Evolutionary conservation across 1,140 invertebrate genomes (phyloP), one percentile per base, ranked within the genome.

Genomic region (Kradibia gibbosae): DNA sequence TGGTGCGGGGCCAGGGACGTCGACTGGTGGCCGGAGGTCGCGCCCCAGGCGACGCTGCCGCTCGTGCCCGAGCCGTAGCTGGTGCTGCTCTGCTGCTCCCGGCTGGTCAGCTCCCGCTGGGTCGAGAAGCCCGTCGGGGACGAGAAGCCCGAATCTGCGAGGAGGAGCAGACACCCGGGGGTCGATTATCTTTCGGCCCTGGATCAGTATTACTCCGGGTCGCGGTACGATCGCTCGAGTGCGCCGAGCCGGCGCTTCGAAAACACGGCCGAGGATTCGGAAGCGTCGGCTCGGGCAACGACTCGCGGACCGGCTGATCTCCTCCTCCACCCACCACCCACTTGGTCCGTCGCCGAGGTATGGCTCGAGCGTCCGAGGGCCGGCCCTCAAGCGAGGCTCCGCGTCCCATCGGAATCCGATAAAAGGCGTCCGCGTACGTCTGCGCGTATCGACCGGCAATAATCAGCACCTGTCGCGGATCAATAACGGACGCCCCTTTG

Each of bases 91-190:
- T 45, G 3, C 5, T 57, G 50, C 0, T 13, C 90, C 77, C 83
- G 88, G 83, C 87, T 88, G 57, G 87, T 89, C 80, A 89, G 85
- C 83, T 86, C 86, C 55, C 85, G 86, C 82, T 87, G 87, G 53
- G 89, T 90, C 60, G 90, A 90, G 83, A 86, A 90, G 78, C 88
- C 88, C 82, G 86, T 1, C 53, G 80, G 88, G 81, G 88, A 67
- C 17, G 62, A n/a, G n/a, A n/a, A 89, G 84, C 89, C 91, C 70
- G 70, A 42, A 48, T 72, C 70, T 72, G 20, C 70, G 36, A 72
- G 10, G 22, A n/a, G 70, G 20, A 42, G 8, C n/a, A 72, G 13
- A 13, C 39, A 45, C 70, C 48, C 13, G 42, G 42, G 10, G 42
- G 70, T 48, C 48, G 70, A 22, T 39, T n/a, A n/a, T 39, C 70